Evolutionary conservation across 2,888 invertebrate genomes (phyloP), one percentile per base, ranked within the genome.

Genomic region (Drosophila hawaiiensis): DNA sequence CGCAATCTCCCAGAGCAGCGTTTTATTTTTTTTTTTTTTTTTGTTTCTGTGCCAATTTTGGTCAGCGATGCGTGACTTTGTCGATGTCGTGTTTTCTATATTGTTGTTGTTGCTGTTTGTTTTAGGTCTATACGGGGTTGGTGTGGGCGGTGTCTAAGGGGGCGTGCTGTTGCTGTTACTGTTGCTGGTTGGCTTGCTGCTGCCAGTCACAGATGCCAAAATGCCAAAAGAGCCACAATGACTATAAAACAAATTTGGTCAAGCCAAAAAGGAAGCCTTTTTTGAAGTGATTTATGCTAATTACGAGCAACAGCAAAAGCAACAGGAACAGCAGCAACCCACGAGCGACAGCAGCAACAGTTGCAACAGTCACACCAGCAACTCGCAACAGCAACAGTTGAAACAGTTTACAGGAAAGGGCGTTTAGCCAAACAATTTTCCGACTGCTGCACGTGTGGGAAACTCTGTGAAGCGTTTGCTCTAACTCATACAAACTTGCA

Each of bases 241-340:
- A 78, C 88, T 87, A 87, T 87, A 87, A 87, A 79, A 87, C 88
- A 89, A 87, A 87, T 87, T 87, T 89, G 87, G 87, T 87, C 88
- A 89, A 78, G 80, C 89, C 80, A 80, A 85, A 85, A 85, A 82
- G 88, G 89, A 83, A 87, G 90, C 90, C 87, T 82, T 87, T 86
- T 89, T 85, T 82, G 85, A 87, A 89, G 87, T 89, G 87, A 89
- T 89, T 87, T 89, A 87, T 89, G 87, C 85, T 89, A 87, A 87
- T 87, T 89, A 85, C 85, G 89, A 84, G 82, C 79, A 78, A 60
- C 79, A 72, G 62, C 73, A 61, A 67, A 39, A 56, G 22, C 58
- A 61, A 29, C 63, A 54, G 41, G 64, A 70, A 52, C 37, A 28
- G 37, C 55, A 55, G 28, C 37, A 54, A 22, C 76, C 79, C 80